Conservation (phyloP, 2,113 vertebrate genomes). For the Mola mola region DNA sequence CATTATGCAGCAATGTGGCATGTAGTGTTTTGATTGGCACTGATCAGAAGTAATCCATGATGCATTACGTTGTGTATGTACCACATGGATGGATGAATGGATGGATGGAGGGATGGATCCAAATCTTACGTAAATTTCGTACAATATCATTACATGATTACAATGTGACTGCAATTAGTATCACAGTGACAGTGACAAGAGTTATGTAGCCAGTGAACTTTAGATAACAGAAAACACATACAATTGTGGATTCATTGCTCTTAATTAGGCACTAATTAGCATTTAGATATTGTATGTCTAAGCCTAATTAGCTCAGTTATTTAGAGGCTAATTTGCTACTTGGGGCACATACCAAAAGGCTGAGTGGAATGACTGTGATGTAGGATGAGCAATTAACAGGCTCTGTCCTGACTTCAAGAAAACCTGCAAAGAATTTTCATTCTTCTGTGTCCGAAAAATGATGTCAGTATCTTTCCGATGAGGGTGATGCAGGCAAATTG, state of each 20-base stretch:
- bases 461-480: not conserved
- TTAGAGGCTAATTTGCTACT: conserved; percentile 65
- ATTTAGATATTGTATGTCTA: conserved; percentile 73
- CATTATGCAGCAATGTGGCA: too few relatives aligned
- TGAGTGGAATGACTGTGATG: conserved; percentile 63
- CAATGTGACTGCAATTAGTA: conserved; percentile 46
- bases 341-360: conserved; percentile 46
- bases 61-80: too few relatives aligned
- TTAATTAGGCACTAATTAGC: conserved; percentile 75
- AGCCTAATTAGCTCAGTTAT: conserved; percentile 76
- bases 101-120: too few relatives aligned
- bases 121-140: too few relatives aligned
- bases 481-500: too few relatives aligned
- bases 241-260: conserved; percentile 67
- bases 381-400: conserved; percentile 43
- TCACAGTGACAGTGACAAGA: conserved; percentile 37
- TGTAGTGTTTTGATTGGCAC: too few relatives aligned
- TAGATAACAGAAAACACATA: conserved; percentile 68
- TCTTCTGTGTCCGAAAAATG: not conserved
- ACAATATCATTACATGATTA: conserved; percentile 57
- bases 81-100: too few relatives aligned
- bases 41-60: too few relatives aligned
- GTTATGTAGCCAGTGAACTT: conserved; percentile 56
- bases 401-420: conserved; percentile 42
- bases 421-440: conserved; percentile 17